phyloP scores from a whole-genome alignment of 2,113 vertebrate genomes.

The Seriola quinqueradiata region DNA sequence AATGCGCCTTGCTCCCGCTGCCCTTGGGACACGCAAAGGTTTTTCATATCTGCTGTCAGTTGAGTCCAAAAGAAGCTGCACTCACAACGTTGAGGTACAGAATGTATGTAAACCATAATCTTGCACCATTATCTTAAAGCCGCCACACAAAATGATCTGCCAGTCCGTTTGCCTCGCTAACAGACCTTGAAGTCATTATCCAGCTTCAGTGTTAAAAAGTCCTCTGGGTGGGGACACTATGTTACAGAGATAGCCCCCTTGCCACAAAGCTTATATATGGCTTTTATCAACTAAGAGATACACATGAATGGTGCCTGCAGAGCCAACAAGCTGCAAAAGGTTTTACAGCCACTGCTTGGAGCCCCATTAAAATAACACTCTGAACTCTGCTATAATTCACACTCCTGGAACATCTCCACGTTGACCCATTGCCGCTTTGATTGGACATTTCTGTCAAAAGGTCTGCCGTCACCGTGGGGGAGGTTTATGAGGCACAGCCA shows the following conservation, averaged over 20 bases:
- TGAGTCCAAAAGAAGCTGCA: neutral
- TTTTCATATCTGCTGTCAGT: neutral
- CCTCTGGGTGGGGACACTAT: slow-evolving; percentile 33
- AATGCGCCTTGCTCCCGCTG: neutral
- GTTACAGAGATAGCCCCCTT: slow-evolving; percentile 30
- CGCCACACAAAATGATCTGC: slow-evolving; percentile 2
- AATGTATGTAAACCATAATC: slow-evolving; percentile 17
- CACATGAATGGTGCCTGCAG: slow-evolving; percentile 48
- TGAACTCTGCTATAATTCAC: slow-evolving; percentile 73
- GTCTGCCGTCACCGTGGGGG: slow-evolving; percentile 46
- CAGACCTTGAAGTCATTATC: slow-evolving; percentile 56
- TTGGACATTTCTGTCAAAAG: slow-evolving; percentile 80
- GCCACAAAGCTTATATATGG: slow-evolving; percentile 47
- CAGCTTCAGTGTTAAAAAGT: slow-evolving; percentile 44
- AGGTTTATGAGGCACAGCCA: slow-evolving; percentile 73
- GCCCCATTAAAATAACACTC: slow-evolving; percentile 80
- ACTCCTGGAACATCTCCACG: slow-evolving; percentile 63
- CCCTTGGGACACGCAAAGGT: slow-evolving; percentile 1
- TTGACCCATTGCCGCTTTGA: slow-evolving; percentile 76
- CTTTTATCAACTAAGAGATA: slow-evolving; percentile 47
- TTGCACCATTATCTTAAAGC: slow-evolving; percentile 13
- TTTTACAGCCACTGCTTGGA: slow-evolving; percentile 72
- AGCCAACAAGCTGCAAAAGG: slow-evolving; percentile 63
- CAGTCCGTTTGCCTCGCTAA: slow-evolving; percentile 3
- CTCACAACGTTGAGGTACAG: neutral